Evolutionary conservation across 2,888 invertebrate genomes (phyloP).

Genomic region (Leucophenga maculata): DNA sequence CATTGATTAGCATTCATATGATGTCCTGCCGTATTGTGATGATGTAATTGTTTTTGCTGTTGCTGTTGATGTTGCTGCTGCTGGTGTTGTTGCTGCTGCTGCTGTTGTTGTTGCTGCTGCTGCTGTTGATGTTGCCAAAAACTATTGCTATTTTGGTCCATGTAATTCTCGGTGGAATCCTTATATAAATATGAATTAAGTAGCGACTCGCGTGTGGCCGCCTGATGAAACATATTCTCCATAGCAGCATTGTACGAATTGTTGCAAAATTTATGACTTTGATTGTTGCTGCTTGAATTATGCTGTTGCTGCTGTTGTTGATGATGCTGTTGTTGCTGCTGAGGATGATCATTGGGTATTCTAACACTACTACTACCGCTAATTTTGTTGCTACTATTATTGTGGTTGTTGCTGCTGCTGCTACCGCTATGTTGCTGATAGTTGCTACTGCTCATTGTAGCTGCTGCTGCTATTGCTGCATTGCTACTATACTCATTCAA

Average conservation of each 20-base stretch:
- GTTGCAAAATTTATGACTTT: constrained; percentile 26
- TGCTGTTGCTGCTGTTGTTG: constrained; percentile 44
- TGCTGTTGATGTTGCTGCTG: constrained; percentile 30
- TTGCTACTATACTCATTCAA: constrained; percentile 34
- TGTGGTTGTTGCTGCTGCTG: constrained; percentile 27
- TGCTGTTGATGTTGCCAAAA: constrained; percentile 55
- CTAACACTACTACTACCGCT: constrained; percentile 21
- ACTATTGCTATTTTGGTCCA: constrained; percentile 57
- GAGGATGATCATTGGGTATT: constrained; percentile 32
- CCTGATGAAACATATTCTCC: constrained; percentile 56
- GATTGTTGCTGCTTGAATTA: constrained; percentile 25
- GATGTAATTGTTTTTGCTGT: constrained; percentile 32
- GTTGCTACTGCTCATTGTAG: constrained; percentile 46
- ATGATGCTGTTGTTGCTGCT: constrained; percentile 45
- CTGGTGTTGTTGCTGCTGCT: constrained; percentile 33
- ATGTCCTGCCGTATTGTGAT: constrained; percentile 26
- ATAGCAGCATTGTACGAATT: constrained; percentile 32
- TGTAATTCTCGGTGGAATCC: constrained; percentile 44
- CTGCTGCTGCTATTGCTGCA: constrained; percentile 43
- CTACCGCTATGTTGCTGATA: constrained; percentile 47
- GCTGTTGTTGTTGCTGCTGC: constrained; percentile 44
- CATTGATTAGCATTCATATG: constrained; percentile 12
- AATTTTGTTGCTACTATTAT: constrained; percentile 39
- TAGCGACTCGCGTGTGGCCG: constrained; percentile 45
- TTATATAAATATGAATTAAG: constrained; percentile 56